Base-by-base conservation (phyloP, 2,113 vertebrate species). In the Microtus oregoni region DNA sequence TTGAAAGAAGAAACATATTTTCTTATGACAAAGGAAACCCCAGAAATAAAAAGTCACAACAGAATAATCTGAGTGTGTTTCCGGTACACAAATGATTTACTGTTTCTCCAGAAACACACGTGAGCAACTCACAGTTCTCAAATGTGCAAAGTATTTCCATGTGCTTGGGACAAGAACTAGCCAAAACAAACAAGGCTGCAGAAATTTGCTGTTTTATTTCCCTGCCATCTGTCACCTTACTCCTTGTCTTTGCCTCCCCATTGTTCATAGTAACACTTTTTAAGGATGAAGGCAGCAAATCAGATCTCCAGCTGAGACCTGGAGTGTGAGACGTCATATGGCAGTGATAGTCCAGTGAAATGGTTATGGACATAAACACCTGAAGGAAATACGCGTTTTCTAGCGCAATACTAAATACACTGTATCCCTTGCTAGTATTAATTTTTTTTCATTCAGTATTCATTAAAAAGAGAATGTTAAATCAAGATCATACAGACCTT, bases 111-210 rank as follows among this genome's bases (percentile, higher is more conserved):
- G 97, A 98, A 98, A 14, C 97, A 95, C 96, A 98, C 98, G 92
- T 98, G 98, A 97, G 96, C 98, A 98, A 95, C 98, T 96, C 98
- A 96, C 98, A 98, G 98, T 98, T 98, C 97, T 98, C 97, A 97
- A 98, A 98, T 1, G 97, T 98, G 98, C 89, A 97, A 99, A 98
- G 98, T 98, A 98, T 97, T 98, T 98, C 98, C 98, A 98, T 98
- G 98, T 98, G 98, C 97, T 98, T 98, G 97, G 97, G 95, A 97
- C 97, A 94, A 92, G 97, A 98, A 98, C 97, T 98, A 98, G 98
- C 97, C 96, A 98, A 98, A 98, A 98, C 94, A 98, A 99, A 98
- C 95, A 98, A 97, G 94, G 95, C 95, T 97, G 96, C 96, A 98
- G 93, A 97, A 97, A 55, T 89, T 94, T 97, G 96, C 96, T 98